Evolutionary conservation across 2,888 invertebrate genomes (phyloP), one percentile per base, ranked within the genome.

Genomic region (Drosophila affinis): DNA sequence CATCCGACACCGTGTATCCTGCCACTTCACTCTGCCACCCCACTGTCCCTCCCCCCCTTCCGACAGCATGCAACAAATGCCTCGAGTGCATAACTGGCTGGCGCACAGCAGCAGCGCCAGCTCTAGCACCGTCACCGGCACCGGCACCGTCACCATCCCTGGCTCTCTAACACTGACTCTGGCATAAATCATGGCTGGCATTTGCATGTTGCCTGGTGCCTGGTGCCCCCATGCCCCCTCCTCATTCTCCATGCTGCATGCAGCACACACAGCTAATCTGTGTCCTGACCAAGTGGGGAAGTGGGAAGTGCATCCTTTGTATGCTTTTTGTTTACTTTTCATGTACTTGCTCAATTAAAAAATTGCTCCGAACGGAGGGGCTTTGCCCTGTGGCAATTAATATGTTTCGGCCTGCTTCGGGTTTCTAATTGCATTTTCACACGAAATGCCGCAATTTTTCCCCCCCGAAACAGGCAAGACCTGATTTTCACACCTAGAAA

Each of bases 351-450:
- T 85, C 82, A 78, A 82, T 82, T 83, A 85, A 85, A 84, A 84
- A 82, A 81, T 83, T 77, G 79, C 81, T 67, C 49, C 64, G 59
- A 54, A 18, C 14, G 39, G 9, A 9, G 64, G 57, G 12, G 12
- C 14, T 64, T 80, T 76, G 76, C 89, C 76, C 68, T 87, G 74
- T 74, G 74, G 67, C 84, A 87, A 87, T 87, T 84, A 84, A 87
- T 75, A 75, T 62, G 52, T 87, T 39, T 78, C 65, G 78, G 78
- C 76, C 78, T 72, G 59, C 82, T 70, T 62, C 67, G 44, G 45
- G 74, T 76, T 85, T 88, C 89, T 87, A 89, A 85, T 85, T 85
- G 77, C 85, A 73, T 88, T 89, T 77, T 47, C 65, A 69, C 85
- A 85, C 85, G 85, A 76, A 87, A 87, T 76, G 73, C 76, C 52